Conservation (phyloP, 2,888 invertebrate genomes). For the Agrochola lota region DNA sequence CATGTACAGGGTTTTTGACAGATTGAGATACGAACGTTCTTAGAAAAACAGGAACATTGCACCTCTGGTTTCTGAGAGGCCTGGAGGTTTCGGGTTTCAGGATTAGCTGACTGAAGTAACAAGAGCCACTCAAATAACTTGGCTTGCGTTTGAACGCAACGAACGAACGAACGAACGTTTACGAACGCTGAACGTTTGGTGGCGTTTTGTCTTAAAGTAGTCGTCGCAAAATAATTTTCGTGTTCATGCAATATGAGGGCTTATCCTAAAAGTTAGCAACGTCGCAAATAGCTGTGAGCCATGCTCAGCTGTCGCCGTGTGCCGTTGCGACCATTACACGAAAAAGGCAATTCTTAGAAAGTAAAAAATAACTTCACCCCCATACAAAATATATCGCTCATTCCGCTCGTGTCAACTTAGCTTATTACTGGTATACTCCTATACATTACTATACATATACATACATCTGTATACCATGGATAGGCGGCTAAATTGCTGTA, state of each 20-base stretch:
- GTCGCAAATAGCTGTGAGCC: background rate
- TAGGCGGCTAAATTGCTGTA: slow-evolving; percentile 70
- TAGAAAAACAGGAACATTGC: too few relatives aligned
- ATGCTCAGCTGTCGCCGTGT: too few relatives aligned
- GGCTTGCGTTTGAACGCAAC: too few relatives aligned
- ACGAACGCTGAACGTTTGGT: too few relatives aligned
- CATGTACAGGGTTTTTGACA: too few relatives aligned
- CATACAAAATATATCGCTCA: background rate
- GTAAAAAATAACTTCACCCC: background rate
- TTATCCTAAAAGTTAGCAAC: too few relatives aligned
- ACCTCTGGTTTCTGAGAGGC: too few relatives aligned
- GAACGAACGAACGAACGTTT: too few relatives aligned
- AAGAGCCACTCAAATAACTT: background rate
- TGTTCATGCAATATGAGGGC: background rate
- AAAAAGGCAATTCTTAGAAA: too few relatives aligned
- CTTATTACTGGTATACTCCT: slow-evolving; percentile 1
- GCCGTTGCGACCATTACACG: background rate
- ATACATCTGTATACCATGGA: slow-evolving; percentile 36
- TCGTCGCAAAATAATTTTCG: background rate
- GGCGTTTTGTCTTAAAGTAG: too few relatives aligned
- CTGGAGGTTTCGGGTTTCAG: too few relatives aligned
- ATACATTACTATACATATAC: background rate
- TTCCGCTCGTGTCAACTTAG: slow-evolving; percentile 30
- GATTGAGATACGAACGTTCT: too few relatives aligned
- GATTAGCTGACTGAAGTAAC: background rate